Conservation (phyloP, 1,140 invertebrate species). For the Sipha flava region DNA sequence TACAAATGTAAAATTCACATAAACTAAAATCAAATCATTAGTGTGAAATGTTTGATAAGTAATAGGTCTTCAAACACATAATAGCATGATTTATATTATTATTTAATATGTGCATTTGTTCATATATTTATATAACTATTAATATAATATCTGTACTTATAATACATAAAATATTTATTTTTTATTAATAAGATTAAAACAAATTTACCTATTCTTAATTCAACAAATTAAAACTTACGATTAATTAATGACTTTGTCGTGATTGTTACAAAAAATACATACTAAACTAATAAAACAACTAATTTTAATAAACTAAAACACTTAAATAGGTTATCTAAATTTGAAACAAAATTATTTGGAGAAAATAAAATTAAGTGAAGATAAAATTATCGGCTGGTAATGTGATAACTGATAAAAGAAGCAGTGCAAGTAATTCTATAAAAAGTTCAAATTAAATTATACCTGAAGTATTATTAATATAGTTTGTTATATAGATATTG, state of each 20-base stretch:
- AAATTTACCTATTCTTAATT: not conserved
- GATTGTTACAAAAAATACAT: not conserved
- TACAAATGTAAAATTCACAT: too few relatives aligned
- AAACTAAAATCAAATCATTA: too few relatives aligned
- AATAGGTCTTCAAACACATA: too few relatives aligned
- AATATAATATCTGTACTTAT: not conserved
- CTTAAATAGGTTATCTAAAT: not conserved
- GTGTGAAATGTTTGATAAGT: too few relatives aligned
- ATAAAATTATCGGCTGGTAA: constrained; percentile 2
- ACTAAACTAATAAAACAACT: not conserved
- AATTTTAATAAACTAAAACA: not conserved
- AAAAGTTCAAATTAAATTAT: not conserved
- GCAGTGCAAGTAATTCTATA: not conserved
- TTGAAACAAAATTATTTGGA: not conserved
- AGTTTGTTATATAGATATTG: too few relatives aligned
- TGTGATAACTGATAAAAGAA: constrained; percentile 3
- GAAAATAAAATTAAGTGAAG: not conserved
- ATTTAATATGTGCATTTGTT: not conserved
- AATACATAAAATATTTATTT: not conserved
- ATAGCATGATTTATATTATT: too few relatives aligned
- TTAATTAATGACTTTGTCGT: not conserved
- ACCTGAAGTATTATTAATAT: too few relatives aligned
- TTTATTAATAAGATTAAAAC: not conserved
- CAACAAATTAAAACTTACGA: not conserved
- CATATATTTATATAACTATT: not conserved